These are phyloP conservation scores for Ischnus inquisitorius DNA, from an alignment of 2,888 invertebrate genomes.

Conservation along the genomic window DNA sequence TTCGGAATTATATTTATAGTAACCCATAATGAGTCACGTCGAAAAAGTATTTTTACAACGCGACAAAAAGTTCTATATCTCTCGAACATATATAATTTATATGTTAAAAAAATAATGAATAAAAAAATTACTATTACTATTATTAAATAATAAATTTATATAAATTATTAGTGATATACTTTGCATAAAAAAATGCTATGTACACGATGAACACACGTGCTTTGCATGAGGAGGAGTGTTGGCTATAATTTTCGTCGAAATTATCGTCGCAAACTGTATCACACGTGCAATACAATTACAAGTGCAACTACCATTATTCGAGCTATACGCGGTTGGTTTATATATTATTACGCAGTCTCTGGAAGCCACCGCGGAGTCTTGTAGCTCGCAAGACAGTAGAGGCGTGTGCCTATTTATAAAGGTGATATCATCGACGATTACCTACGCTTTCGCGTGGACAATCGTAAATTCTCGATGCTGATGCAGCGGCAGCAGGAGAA, in stretches of 20 bases:
- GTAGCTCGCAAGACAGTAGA: constrained; percentile 77
- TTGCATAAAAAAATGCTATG: too few species aligned
- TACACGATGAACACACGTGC: too few species aligned
- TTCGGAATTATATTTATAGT: constrained; percentile 11
- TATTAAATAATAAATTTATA: too few species aligned
- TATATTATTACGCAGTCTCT: constrained; percentile 67
- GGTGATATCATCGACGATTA: constrained; percentile 85
- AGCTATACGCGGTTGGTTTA: constrained; percentile 70
- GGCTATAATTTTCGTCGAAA: constrained; percentile 39
- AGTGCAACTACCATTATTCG: constrained; percentile 36
- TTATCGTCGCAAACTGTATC: constrained; percentile 35
- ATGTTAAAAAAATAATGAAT: too few species aligned
- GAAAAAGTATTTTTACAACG: too few species aligned
- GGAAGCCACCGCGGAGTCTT: constrained; percentile 57
- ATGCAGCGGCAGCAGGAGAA: constrained; percentile 57
- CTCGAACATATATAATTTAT: too few species aligned
- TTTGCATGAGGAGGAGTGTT: neutral
- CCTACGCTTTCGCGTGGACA: constrained; percentile 84
- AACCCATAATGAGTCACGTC: too few species aligned
- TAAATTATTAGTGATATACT: too few species aligned
- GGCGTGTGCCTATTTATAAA: constrained; percentile 83
- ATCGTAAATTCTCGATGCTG: constrained; percentile 78
- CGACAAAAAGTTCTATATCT: too few species aligned
- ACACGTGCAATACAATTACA: constrained; percentile 24
- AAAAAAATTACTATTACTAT: too few species aligned